Evolutionary conservation across 2,113 vertebrate species (phyloP).

Genomic region (Tupaia chinensis): DNA sequence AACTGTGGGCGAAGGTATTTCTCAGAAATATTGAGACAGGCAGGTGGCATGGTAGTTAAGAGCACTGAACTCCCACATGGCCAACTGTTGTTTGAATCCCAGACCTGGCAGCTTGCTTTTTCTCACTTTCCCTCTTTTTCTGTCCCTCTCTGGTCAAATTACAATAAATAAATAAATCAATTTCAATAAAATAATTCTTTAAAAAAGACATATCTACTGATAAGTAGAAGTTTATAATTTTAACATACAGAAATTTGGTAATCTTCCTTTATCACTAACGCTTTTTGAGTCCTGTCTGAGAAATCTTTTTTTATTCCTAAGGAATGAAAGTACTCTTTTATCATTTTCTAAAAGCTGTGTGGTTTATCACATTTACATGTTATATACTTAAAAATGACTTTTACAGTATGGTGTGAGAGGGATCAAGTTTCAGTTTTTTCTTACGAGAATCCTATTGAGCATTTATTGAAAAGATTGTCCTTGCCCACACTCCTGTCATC

Average conservation of each 20-base stretch:
- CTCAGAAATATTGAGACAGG: neutral
- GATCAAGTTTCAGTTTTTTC: neutral
- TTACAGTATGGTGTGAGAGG: neutral
- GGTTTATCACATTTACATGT: neutral
- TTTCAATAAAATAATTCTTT: no score
- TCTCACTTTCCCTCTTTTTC: no score
- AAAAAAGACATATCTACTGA: neutral
- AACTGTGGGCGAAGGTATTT: neutral
- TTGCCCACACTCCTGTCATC: neutral
- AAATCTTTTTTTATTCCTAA: neutral
- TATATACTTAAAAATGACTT: neutral
- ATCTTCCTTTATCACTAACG: neutral
- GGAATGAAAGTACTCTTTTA: neutral
- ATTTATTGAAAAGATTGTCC: neutral
- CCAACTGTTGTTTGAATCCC: no score
- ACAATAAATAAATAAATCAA: no score
- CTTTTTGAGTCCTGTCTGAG: neutral
- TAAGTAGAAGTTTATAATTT: conserved; percentile 20
- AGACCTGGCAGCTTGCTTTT: no score
- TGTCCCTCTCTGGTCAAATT: no score
- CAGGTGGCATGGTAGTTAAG: no score
- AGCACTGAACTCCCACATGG: no score
- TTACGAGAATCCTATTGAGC: neutral
- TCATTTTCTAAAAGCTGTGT: neutral
- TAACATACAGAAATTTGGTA: neutral